Base-by-base conservation (phyloP, 2,888 invertebrate species). In the Archips xylosteana region DNA sequence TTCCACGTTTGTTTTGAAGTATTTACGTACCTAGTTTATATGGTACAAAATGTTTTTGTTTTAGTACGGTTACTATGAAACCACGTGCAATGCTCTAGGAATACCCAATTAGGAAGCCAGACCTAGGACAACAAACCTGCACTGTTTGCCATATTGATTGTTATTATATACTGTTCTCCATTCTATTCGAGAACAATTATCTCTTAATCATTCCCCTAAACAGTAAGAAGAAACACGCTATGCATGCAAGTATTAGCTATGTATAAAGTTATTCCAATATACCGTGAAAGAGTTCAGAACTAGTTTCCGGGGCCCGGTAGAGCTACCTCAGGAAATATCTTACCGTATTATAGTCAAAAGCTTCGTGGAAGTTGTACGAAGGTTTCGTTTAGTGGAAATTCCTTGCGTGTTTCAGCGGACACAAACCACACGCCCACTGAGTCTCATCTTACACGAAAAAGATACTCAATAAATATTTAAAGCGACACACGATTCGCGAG, bases 321-420 rank as follows among this genome's bases (percentile, higher is more conserved):
- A 34, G 45, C 45, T 62, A 54, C 45, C 47, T 47, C 47, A 9
- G 63, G 42, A 61, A 75, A 73, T 75, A 76, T 76, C 76, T 77
- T 70, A 71, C 76, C 77, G 54, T 70, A 61, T 76, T 12, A 73
- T 79, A 79, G 80, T 80, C 80, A 77, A 76, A 75, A 77, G 76
- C 78, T 77, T 81, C 79, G 79, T 82, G 76, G 80, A 85, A 87
- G 85, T 86, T 87, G 83, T 80, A 78, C 79, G 78, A 74, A 80
- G 80, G 80, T 83, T 83, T 82, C 78, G 83, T 83, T 85, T 86
- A 89, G 89, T 87, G 84, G 85, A 89, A 90, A 91, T 91, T 87
- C 89, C 86, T 83, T 71, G 71, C 83, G 81, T 81, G 81, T 80
- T 85, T 80, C 82, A 82, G 81, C 80, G 83, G 81, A 78, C 81